Percentiles rank a stretch among this genome's conserved stretches.
phyloP scores from a whole-genome alignment of 1,140 invertebrate genomes.

The Semibalanus balanoides region DNA sequence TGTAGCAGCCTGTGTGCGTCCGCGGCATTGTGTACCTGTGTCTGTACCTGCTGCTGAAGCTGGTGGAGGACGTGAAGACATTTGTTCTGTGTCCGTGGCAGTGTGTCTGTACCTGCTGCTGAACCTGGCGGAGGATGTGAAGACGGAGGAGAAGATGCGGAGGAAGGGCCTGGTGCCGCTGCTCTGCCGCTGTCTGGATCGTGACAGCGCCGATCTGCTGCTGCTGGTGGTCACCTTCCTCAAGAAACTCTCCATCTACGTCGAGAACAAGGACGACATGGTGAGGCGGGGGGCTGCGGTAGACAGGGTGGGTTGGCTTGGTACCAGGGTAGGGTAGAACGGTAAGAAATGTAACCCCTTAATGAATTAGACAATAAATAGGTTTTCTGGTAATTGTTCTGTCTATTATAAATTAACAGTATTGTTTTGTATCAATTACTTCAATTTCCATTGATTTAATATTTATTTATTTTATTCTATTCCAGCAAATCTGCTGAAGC shows the following conservation, averaged over 20 bases:
- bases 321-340: no score
- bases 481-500: no score
- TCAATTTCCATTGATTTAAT: no score
- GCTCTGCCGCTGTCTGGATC: slow-evolving; percentile 72
- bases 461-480: no score
- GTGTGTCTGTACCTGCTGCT: slow-evolving; percentile 72
- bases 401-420: no score
- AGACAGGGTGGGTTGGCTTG: no score
- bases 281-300: slow-evolving; percentile 33
- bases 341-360: no score
- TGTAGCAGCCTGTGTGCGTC: no score
- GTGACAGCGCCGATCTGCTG: slow-evolving; percentile 71
- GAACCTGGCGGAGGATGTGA: slow-evolving; percentile 88
- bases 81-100: slow-evolving; percentile 35
- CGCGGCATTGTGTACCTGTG: no score
- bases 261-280: slow-evolving; percentile 91
- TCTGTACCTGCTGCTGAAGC: slow-evolving; percentile 84
- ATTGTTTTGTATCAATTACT: no score
- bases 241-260: slow-evolving; percentile 85
- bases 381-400: no score
- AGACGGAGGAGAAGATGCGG: slow-evolving; percentile 90
- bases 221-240: slow-evolving; percentile 86
- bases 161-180: slow-evolving; percentile 81
- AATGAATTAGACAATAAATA: no score
- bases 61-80: slow-evolving; percentile 80